Percentiles rank a stretch among this genome's conserved stretches.
These are phyloP conservation scores for Zygothrica quintamaculata DNA, from an alignment of 2,888 invertebrate species.

Conservation along the genomic window DNA sequence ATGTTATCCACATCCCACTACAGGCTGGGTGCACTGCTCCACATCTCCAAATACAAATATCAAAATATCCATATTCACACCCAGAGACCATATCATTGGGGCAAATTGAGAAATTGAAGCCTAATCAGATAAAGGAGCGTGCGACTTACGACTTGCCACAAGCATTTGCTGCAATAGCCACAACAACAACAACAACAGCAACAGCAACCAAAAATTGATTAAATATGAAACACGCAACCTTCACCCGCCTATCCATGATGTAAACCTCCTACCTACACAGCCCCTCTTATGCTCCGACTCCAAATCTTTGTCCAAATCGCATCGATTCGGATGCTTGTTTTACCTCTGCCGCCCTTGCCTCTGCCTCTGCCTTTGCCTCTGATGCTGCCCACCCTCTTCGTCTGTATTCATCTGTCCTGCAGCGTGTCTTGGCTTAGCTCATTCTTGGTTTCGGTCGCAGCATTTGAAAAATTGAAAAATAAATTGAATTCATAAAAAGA, in stretches of 20 bases:
- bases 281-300: conserved; percentile 3
- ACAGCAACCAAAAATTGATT: conserved; percentile 72
- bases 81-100: conserved; percentile 54
- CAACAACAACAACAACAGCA: conserved; percentile 27
- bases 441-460: conserved; percentile 36
- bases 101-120: conserved; percentile 79
- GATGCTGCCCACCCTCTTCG: conserved; percentile 1
- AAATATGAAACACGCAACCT: conserved; percentile 80
- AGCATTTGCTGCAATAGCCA: conserved; percentile 23
- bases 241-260: conserved; percentile 17
- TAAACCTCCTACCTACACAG: conserved; percentile 7
- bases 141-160: conserved; percentile 49
- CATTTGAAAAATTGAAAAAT: conserved; percentile 74
- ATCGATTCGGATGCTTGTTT: conserved; percentile 28
- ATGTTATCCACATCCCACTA: conserved; percentile 61
- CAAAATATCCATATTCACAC: conserved; percentile 27
- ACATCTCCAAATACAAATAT: conserved; percentile 2
- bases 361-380: too few species aligned
- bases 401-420: conserved; percentile 8
- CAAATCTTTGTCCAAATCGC: conserved; percentile 48
- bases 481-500: conserved; percentile 75
- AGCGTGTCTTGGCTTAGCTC: conserved; percentile 10
- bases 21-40: conserved; percentile 2
- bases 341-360: too few species aligned
- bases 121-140: conserved; percentile 76